Evolutionary conservation across 2,888 invertebrate genomes (phyloP).

Genomic region (Parnassius orleans): DNA sequence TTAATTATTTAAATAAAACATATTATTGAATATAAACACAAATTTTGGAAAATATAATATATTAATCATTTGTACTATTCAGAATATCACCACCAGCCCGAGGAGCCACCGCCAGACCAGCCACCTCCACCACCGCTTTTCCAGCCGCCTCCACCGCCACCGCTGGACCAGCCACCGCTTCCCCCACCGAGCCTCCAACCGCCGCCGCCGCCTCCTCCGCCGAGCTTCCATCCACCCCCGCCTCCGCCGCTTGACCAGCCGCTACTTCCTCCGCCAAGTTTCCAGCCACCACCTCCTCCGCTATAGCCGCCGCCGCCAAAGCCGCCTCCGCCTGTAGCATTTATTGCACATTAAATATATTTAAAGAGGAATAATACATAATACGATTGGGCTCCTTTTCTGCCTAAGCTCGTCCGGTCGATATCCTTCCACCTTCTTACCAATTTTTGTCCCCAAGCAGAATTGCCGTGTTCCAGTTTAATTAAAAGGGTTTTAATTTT

Average conservation of each 20-base stretch:
- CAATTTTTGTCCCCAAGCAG: too few species aligned
- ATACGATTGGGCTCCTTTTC: too few species aligned
- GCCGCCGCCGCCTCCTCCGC: constrained; percentile 45
- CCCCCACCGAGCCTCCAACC: constrained; percentile 50
- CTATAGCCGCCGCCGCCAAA: constrained; percentile 39
- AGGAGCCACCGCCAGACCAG: constrained; percentile 38
- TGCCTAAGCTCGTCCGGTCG: too few species aligned
- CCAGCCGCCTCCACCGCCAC: constrained; percentile 34
- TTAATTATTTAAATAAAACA: too few species aligned
- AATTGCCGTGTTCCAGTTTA: too few species aligned
- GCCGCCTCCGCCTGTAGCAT: constrained; percentile 27
- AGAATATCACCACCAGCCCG: constrained; percentile 65
- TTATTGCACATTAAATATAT: too few species aligned
- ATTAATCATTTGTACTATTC: constrained; percentile 47
- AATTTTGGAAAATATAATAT: constrained; percentile 52
- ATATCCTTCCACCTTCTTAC: too few species aligned
- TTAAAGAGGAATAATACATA: too few species aligned
- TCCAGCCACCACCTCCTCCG: constrained; percentile 50
- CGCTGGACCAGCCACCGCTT: constrained; percentile 37
- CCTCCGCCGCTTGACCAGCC: constrained; percentile 34
- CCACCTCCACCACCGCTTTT: constrained; percentile 36
- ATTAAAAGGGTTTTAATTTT: too few species aligned
- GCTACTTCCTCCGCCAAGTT: constrained; percentile 44
- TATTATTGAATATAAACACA: constrained; percentile 9
- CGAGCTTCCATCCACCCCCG: constrained; percentile 12